These are phyloP conservation scores for Pangasius mekongensis DNA, from an alignment of 2,797 vertebrate genomes.

Conservation along the genomic window DNA sequence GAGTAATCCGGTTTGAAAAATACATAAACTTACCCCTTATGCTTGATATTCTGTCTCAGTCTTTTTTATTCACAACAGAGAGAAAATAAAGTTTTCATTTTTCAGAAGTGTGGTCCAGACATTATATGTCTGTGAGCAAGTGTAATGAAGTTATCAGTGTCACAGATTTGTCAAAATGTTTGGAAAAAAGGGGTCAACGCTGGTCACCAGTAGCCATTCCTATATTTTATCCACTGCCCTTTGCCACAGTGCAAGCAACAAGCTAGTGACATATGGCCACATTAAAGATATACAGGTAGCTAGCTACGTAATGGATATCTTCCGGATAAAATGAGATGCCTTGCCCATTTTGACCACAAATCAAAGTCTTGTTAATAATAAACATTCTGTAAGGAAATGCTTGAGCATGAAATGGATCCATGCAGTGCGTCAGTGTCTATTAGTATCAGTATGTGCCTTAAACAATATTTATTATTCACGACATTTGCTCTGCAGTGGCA, in stretches of 20 bases:
- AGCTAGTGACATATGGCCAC: not conserved
- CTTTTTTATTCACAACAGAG: not conserved
- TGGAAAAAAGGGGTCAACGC: not conserved
- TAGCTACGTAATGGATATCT: not conserved
- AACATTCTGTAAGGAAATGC: not conserved
- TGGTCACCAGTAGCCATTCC: not conserved
- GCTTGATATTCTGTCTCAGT: not conserved
- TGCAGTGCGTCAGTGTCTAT: not conserved
- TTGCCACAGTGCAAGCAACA: not conserved
- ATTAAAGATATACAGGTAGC: not conserved
- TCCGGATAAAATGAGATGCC: not conserved
- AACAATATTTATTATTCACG: not conserved
- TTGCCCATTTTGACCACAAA: not conserved
- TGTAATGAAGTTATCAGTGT: not conserved
- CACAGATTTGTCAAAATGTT: not conserved
- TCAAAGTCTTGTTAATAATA: conserved; percentile 12
- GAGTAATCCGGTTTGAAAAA: not conserved
- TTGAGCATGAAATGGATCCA: not conserved
- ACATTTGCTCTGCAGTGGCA: not conserved
- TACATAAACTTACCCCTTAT: not conserved
- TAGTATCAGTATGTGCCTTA: not conserved
- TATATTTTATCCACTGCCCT: not conserved
- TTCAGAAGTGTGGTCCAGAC: not conserved
- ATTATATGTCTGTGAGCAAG: not conserved
- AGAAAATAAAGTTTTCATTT: not conserved